Conservation (phyloP, 2,113 vertebrate species). For the Murina feae region DNA sequence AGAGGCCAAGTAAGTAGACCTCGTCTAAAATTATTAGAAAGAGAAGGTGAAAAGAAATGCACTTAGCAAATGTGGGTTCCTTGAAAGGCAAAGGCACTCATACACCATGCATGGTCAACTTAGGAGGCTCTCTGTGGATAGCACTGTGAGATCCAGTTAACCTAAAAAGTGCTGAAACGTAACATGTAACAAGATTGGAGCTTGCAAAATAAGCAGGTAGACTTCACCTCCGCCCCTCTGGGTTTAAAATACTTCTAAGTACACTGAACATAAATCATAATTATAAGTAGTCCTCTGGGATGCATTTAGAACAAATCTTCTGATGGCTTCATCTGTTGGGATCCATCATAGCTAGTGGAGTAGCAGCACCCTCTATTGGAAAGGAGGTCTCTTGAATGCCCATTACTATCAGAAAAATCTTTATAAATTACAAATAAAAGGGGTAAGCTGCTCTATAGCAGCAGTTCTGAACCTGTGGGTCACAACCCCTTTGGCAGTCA, state of each 20-base stretch:
- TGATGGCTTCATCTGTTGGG: background rate
- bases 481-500: too few relatives aligned
- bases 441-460: background rate
- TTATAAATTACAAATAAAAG: background rate
- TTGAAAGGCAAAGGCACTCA: background rate
- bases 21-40: slow-evolving; percentile 23
- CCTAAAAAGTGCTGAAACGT: background rate
- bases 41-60: background rate
- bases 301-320: background rate
- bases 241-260: slow-evolving; percentile 14
- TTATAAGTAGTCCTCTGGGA: background rate
- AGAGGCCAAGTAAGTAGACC: background rate
- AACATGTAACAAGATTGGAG: background rate
- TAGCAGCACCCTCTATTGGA: background rate
- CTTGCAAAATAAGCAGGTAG: background rate
- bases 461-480: too few relatives aligned
- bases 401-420: background rate
- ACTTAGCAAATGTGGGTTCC: background rate
- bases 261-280: slow-evolving; percentile 39
- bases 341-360: background rate
- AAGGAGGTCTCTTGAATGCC: slow-evolving; percentile 11
- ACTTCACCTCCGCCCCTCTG: background rate
- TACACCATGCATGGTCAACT: background rate
- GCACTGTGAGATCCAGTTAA: background rate
- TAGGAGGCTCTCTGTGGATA: background rate